Percentiles rank a stretch among this genome's conserved stretches.
Evolutionary conservation across 2,113 vertebrate genomes (phyloP).

Genomic region (Eulacestoma nigropectus): DNA sequence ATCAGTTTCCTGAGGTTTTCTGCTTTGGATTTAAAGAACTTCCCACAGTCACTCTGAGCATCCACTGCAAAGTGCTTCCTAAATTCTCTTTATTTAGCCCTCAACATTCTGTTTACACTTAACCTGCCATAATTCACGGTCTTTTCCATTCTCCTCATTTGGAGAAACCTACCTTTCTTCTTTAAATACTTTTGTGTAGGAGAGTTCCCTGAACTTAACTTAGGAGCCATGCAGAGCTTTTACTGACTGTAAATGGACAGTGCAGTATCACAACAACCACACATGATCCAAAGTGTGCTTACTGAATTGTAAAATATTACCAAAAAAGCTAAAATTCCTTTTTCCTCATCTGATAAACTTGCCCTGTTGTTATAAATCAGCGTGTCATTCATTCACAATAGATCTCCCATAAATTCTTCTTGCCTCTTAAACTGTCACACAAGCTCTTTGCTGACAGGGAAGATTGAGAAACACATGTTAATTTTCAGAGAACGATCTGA

Average conservation of each 20-base stretch:
- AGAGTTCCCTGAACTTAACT: background rate
- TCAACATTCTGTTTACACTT: background rate
- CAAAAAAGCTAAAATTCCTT: background rate
- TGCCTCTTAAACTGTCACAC: background rate
- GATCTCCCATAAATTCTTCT: background rate
- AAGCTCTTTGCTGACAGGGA: background rate
- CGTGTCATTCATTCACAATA: background rate
- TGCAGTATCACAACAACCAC: background rate
- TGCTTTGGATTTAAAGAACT: background rate
- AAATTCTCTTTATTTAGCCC: background rate
- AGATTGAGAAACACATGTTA: background rate
- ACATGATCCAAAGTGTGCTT: accelerated
- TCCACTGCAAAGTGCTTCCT: background rate
- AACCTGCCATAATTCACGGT: background rate
- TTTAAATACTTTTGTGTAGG: background rate
- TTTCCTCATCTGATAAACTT: background rate
- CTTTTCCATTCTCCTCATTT: background rate
- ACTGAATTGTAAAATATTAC: background rate
- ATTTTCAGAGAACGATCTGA: background rate
- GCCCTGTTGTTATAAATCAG: background rate
- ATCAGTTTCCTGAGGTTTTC: background rate
- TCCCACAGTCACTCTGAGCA: background rate
- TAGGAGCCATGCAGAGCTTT: background rate
- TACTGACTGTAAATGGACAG: background rate
- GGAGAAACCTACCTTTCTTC: background rate